Percentiles rank a stretch among this genome's conserved stretches.
phyloP scores from a whole-genome alignment of 2,113 vertebrate genomes.

The Antechinus flavipes region DNA sequence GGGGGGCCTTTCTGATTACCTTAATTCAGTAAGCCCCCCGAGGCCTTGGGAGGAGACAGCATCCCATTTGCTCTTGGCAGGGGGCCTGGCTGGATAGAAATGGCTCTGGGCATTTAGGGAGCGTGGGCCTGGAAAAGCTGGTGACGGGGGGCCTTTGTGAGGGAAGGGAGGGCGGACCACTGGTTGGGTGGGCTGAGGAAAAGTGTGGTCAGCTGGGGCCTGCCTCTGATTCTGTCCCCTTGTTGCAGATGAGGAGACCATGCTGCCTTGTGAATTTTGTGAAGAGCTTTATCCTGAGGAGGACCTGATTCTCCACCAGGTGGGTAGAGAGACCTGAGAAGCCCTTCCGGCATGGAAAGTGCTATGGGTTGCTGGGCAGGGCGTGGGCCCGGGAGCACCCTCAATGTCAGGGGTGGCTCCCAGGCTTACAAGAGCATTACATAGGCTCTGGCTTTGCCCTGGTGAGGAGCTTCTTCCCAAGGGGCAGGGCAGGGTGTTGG shows the following conservation, averaged over 20 bases:
- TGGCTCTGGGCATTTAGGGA: too few species aligned
- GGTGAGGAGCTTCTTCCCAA: too few species aligned
- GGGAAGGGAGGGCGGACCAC: too few species aligned
- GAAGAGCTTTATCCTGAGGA: slow-evolving; percentile 96
- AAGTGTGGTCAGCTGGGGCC: too few species aligned
- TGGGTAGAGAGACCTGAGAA: slow-evolving; percentile 66
- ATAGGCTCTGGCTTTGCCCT: not conserved
- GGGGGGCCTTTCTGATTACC: not conserved
- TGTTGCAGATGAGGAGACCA: slow-evolving; percentile 82
- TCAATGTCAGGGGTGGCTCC: not conserved
- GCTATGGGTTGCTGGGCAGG: not conserved
- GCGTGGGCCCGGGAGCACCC: not conserved
- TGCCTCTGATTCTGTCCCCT: not conserved
- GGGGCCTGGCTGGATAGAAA: too few species aligned
- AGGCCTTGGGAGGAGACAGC: not conserved
- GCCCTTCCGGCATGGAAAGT: not conserved
- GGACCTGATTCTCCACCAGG: slow-evolving; percentile 97
- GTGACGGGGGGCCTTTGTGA: not conserved
- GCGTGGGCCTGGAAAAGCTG: too few species aligned
- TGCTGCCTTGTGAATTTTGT: slow-evolving; percentile 98
- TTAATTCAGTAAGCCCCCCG: not conserved
- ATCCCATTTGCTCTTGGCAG: not conserved
- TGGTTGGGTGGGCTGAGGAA: too few species aligned
- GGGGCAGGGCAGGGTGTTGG: too few species aligned
- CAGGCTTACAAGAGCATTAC: not conserved